Base-by-base conservation (phyloP, 1,140 invertebrate genomes). In the Drosophila pallidifrons region DNA sequence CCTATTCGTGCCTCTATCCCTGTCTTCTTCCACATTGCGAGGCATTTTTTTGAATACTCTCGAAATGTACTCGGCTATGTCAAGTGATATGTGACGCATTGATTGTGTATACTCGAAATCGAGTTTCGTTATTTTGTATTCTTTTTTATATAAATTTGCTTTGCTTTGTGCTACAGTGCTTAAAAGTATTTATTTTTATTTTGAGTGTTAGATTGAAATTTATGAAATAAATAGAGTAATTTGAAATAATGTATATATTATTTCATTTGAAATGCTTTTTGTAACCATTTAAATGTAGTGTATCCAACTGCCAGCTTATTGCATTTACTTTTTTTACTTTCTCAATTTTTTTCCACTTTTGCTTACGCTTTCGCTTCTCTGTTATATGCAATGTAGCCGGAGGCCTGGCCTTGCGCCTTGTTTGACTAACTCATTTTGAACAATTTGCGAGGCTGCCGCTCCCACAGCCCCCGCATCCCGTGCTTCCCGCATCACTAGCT, bases 371-470 rank as follows among this genome's bases (percentile, higher is more conserved):
- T 72, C 60, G 49, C 73, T 75, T 75, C 46, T 79, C 55, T 77
- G 70, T 79, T 79, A 58, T 77, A 74, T 79, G 75, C 70, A 72
- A 75, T 78, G 70, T 70, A 59, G 73, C 74, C 78, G 49, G 13
- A 49, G 64, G 52, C 68, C 32, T 81, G 83, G 77, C 83, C 83
- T 88, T 88, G 83, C 47, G 83, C 71, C 81, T 63, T 72, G 85
- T 89, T 89, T 85, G 85, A 89, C 81, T 89, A 82, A 88, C 83
- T 88, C 79, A 88, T 88, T 88, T 88, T 89, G 64, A 83, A 81
- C 77, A 83, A 83, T 81, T 88, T 85, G 74, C 70, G 58, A 60
- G 64, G 58, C 35, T 35, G 64, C 47, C 57, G 57, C 25, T 20
- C 43, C 13, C 10, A 41, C 41, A n/a, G 16, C 32, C 7, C 45